Base-by-base conservation (phyloP, 2,113 vertebrate species). In the Butorides virescens region DNA sequence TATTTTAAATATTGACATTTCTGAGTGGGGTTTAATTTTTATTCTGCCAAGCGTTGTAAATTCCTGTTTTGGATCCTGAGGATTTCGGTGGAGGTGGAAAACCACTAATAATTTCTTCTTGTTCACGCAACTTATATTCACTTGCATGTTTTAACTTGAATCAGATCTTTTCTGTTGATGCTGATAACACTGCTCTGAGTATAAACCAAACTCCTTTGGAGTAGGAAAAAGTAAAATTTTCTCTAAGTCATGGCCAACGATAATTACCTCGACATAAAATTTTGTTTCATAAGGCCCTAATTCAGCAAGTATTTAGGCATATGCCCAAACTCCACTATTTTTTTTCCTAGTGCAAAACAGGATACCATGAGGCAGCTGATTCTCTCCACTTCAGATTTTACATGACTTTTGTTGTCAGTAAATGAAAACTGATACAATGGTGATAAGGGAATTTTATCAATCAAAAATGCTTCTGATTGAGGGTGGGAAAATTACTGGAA, bases 1-100 rank as follows among this genome's bases (percentile, higher is more conserved):
- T 85, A 84, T 96, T 91, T 90, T 90, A 95, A 94, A 96, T 96
- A 96, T 92, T 95, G 94, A 93, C 92, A 94, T 94, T 96, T 97
- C 86, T 93, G 95, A 97, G 91, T 94, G 95, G 94, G 86, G 53
- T 95, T 92, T 96, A 91, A 92, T 91, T 95, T 96, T 95, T 90
- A 91, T 96, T 95, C 94, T 92, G 93, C 94, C 95, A 94, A 91
- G 53, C 7, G 67, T 32, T 97, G 83, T 94, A 95, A 93, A 97
- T 95, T 91, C 89, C 66, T 95, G 73, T 92, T 97, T 97, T 85
- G 95, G 55, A 93, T 93, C 83, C 80, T 89, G 86, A 87, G 73
- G 76, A 92, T 93, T 97, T 95, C 8, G 71, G 88, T 93, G 91
- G 91, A 93, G 83, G 84, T 95, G 94, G 95, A 94, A 96, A 97